These are phyloP conservation scores for Heliothis virescens DNA, from an alignment of 1,140 invertebrate genomes.

Conservation along the genomic window DNA sequence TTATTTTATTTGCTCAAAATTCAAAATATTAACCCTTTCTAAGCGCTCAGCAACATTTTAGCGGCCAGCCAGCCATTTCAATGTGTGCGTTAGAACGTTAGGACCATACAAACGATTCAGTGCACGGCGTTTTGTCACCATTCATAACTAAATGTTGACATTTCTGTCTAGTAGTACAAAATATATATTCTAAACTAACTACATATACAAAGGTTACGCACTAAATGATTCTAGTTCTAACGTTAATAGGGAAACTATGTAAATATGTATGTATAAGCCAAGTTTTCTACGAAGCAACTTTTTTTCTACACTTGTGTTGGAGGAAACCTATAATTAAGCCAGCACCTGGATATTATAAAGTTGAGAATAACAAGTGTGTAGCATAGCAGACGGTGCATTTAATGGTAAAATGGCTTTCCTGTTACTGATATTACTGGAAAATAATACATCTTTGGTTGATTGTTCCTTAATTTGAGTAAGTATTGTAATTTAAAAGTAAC, in stretches of 20 bases:
- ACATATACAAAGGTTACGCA: too few species aligned
- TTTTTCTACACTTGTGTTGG: constrained; percentile 7
- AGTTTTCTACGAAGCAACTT: background rate
- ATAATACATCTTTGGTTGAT: too few species aligned
- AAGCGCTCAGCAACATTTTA: constrained; percentile 37
- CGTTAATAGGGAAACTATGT: constrained; percentile 24
- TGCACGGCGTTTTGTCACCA: constrained; percentile 3
- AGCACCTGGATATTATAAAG: constrained; percentile 29
- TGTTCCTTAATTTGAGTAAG: too few species aligned
- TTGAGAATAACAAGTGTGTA: background rate
- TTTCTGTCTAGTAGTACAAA: background rate
- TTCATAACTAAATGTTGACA: constrained; percentile 3
- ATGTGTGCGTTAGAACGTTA: constrained; percentile 30
- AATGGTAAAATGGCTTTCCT: background rate
- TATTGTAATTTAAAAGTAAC: too few species aligned
- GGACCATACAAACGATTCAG: constrained; percentile 13
- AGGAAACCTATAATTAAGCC: constrained; percentile 42
- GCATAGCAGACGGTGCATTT: background rate
- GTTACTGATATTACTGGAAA: too few species aligned
- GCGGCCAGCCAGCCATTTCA: background rate
- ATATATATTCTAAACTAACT: background rate
- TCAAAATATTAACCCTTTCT: constrained; percentile 13
- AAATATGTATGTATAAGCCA: background rate
- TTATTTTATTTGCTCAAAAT: background rate
- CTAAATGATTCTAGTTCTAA: constrained; percentile 2